These are phyloP conservation scores for Varecia variegata DNA, from an alignment of 2,797 vertebrate species.

Conservation along the genomic window DNA sequence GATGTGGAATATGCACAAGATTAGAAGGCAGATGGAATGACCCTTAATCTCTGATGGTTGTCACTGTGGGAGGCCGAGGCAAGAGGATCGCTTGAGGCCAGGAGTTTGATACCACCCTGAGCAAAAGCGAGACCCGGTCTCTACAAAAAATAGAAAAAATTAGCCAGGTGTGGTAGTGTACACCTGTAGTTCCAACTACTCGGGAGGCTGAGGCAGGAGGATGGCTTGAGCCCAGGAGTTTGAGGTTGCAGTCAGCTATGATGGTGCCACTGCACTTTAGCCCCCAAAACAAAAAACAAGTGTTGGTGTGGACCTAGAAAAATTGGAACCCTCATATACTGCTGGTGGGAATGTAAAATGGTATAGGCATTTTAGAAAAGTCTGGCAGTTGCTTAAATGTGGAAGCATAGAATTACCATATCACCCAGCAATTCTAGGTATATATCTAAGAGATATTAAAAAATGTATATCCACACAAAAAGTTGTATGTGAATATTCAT, in stretches of 20 bases:
- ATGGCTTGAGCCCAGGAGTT: neutral
- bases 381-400: neutral
- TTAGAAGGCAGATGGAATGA: neutral
- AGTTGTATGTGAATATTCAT: neutral
- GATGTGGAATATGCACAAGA: neutral
- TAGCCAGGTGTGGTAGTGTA: neutral
- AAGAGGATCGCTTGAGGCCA: neutral
- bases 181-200: neutral
- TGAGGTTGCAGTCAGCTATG: neutral
- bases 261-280: too few relatives aligned
- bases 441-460: neutral
- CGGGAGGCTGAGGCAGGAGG: neutral
- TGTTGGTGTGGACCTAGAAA: neutral
- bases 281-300: neutral
- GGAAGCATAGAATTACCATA: neutral
- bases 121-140: neutral
- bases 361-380: neutral
- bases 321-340: neutral
- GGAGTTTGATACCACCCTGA: neutral
- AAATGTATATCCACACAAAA: neutral
- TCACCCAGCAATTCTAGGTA: neutral
- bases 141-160: neutral
- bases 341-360: neutral
- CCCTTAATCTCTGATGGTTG: neutral
- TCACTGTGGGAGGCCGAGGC: neutral